phyloP scores from a whole-genome alignment of 2,113 vertebrate species.

The Atherinomorus stipes region DNA sequence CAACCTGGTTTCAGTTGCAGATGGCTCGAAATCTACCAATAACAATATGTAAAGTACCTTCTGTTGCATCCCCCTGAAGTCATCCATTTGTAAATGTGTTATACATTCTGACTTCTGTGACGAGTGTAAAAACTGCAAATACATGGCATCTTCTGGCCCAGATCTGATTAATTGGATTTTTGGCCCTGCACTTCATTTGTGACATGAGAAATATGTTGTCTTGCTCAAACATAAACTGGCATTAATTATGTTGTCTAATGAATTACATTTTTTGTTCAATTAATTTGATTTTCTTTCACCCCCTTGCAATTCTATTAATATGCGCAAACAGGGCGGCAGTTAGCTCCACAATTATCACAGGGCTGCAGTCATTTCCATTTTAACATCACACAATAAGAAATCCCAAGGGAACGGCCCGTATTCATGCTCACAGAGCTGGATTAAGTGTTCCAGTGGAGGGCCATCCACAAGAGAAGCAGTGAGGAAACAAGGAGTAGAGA shows the following conservation, averaged over 20 bases:
- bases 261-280: constrained; percentile 75
- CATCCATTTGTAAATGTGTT: constrained; percentile 23
- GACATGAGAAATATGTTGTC: constrained; percentile 54
- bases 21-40: constrained; percentile 34
- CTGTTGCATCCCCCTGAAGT: constrained; percentile 25
- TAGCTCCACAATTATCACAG: constrained; percentile 75
- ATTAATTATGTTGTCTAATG: constrained; percentile 76
- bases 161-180: constrained; percentile 64
- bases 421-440: constrained; percentile 49
- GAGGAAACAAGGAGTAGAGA: constrained; percentile 25
- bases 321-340: constrained; percentile 68
- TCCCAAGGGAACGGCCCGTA: constrained; percentile 57
- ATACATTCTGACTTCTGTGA: constrained; percentile 14
- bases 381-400: constrained; percentile 69
- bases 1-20: constrained; percentile 37
- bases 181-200: constrained; percentile 39
- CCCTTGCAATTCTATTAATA: constrained; percentile 57
- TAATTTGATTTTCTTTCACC: constrained; percentile 57
- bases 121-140: constrained; percentile 17
- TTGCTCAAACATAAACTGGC: constrained; percentile 59
- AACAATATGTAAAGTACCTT: constrained; percentile 44
- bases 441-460: constrained; percentile 69
- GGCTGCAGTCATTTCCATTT: constrained; percentile 73
- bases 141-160: constrained; percentile 35
- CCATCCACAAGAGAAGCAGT: constrained; percentile 53